Conservation (phyloP, 1,140 invertebrate genomes). For the Orchestia grillus region DNA sequence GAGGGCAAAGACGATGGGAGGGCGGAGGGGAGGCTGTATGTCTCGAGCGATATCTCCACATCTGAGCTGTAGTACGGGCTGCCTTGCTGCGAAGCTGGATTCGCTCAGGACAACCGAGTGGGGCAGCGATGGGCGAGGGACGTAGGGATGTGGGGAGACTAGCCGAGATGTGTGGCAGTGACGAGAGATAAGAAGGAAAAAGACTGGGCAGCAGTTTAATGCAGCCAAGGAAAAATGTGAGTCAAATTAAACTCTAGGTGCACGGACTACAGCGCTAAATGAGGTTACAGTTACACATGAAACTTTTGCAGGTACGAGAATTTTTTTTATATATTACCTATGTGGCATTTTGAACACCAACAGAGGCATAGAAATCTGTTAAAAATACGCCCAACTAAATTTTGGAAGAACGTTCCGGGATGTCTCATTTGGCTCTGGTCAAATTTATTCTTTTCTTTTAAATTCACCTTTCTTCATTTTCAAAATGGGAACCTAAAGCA, state of each 20-base stretch:
- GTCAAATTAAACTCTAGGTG: background rate
- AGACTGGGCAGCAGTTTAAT: background rate
- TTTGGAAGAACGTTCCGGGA: background rate
- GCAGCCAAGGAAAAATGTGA: background rate
- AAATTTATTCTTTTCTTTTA: background rate
- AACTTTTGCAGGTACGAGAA: background rate
- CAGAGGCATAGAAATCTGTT: background rate
- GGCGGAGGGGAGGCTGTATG: constrained; percentile 17
- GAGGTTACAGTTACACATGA: background rate
- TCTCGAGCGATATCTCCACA: constrained; percentile 37
- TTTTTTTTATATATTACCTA: background rate
- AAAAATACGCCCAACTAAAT: background rate
- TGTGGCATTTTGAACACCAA: background rate
- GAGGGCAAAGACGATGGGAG: background rate
- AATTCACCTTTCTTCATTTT: background rate
- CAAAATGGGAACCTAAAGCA: background rate
- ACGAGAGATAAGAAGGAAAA: background rate
- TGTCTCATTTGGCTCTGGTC: background rate
- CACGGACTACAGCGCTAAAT: background rate
- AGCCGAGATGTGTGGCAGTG: background rate
- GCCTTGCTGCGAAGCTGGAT: background rate
- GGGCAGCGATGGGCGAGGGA: constrained; percentile 2
- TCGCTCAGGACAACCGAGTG: background rate
- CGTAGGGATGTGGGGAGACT: background rate
- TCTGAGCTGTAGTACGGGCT: constrained; percentile 32